These are phyloP conservation scores for Neodon shergylaensis DNA, from an alignment of 2,113 vertebrate genomes.

Conservation along the genomic window DNA sequence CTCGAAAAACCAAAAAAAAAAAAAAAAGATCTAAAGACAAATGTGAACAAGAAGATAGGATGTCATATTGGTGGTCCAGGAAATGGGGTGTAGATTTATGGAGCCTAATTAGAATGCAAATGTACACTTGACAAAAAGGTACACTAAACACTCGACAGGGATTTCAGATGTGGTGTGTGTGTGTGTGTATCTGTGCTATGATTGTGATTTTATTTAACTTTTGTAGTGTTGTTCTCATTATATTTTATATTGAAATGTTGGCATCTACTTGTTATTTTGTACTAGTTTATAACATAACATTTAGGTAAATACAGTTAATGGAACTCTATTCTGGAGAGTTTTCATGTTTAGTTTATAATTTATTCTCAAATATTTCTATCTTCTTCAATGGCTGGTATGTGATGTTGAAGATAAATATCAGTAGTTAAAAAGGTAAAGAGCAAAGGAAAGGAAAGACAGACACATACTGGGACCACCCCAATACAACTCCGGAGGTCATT, in stretches of 20 bases:
- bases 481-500: neutral
- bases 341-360: neutral
- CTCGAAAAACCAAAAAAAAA: too few species aligned
- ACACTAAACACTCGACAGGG: neutral
- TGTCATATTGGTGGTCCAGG: too few species aligned
- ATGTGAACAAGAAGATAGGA: neutral
- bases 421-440: neutral
- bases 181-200: too few species aligned
- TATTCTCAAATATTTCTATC: neutral
- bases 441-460: neutral
- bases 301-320: neutral
- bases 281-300: constrained; percentile 33
- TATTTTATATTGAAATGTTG: neutral
- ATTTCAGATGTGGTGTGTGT: neutral
- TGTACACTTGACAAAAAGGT: neutral
- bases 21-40: neutral
- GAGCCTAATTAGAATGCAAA: neutral
- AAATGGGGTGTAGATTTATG: neutral
- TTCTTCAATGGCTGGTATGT: neutral
- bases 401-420: neutral
- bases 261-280: neutral
- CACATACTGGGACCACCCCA: neutral
- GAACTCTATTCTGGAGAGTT: constrained; percentile 1
- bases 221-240: neutral
- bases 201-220: neutral